These are phyloP conservation scores for Parnassius mnemosyne DNA, from an alignment of 2,888 invertebrate species.

Conservation along the genomic window DNA sequence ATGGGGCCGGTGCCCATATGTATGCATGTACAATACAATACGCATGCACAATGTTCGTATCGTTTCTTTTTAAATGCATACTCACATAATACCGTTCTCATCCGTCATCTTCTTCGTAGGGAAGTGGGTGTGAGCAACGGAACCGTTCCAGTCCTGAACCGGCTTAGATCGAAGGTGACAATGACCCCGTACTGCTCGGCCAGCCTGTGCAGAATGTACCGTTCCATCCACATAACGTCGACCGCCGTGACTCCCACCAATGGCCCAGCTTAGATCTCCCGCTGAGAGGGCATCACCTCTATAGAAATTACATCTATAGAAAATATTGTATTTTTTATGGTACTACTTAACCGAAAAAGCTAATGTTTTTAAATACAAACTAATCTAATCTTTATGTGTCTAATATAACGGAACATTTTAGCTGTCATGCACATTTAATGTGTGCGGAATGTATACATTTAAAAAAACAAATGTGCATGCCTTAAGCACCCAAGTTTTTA, in stretches of 20 bases:
- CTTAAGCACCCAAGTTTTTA: too few species aligned
- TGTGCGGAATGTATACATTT: too few species aligned
- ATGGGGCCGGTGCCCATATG: too few species aligned
- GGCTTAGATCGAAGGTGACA: constrained; percentile 76
- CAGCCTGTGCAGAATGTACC: constrained; percentile 92
- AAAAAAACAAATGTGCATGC: too few species aligned
- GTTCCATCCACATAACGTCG: constrained; percentile 93
- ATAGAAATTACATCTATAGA: constrained; percentile 87
- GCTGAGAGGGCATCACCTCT: constrained; percentile 99
- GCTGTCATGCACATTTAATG: too few species aligned
- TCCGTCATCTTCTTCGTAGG: constrained; percentile 95
- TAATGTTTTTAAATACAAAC: too few species aligned
- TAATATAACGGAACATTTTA: too few species aligned
- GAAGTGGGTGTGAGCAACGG: constrained; percentile 98
- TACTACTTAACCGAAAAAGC: too few species aligned
- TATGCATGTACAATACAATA: too few species aligned
- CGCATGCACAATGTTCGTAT: too few species aligned
- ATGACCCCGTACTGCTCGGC: constrained; percentile 96
- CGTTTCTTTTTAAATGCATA: too few species aligned
- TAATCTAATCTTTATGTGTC: too few species aligned
- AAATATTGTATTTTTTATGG: background rate
- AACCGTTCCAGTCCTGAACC: constrained; percentile 95
- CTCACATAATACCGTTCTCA: constrained; percentile 91
- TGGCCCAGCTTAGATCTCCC: constrained; percentile 96
- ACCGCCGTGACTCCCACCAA: constrained; percentile 91